Evolutionary conservation across 2,888 invertebrate species (phyloP).

Genomic region (Cosmia pyralina): DNA sequence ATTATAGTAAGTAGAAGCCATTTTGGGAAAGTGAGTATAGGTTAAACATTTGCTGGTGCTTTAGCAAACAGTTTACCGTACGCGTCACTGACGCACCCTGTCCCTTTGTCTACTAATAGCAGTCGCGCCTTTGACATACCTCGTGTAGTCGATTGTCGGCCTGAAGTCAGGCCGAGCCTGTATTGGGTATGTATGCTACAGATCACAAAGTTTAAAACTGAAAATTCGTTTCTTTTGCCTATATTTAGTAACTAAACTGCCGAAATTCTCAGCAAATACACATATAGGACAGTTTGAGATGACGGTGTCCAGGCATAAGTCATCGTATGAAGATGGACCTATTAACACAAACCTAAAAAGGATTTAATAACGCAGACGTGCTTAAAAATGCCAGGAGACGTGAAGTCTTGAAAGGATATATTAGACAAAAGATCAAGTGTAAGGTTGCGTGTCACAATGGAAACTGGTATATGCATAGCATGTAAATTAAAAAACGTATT

Average conservation of each 20-base stretch:
- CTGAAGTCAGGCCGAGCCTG: constrained; percentile 3
- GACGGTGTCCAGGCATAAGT: no score
- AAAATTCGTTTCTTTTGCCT: not conserved
- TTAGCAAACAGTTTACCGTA: constrained; percentile 18
- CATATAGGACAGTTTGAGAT: no score
- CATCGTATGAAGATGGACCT: no score
- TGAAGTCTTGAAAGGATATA: not conserved
- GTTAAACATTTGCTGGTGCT: constrained; percentile 13
- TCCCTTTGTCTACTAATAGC: constrained; percentile 39
- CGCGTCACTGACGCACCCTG: constrained; percentile 45
- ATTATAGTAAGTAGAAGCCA: not conserved
- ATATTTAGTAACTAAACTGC: not conserved
- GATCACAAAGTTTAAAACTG: not conserved
- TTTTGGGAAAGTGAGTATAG: constrained; percentile 7
- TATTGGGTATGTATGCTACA: not conserved
- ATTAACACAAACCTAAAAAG: no score
- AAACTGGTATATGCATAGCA: not conserved
- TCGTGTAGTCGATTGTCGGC: constrained; percentile 28
- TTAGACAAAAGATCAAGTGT: not conserved
- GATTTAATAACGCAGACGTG: not conserved
- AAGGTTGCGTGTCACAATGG: not conserved
- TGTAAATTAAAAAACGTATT: not conserved
- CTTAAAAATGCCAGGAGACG: not conserved
- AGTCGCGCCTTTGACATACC: constrained; percentile 41
- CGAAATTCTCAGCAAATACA: not conserved